Evolutionary conservation across 2,888 invertebrate genomes (phyloP), one percentile per base, ranked within the genome.

Genomic region (Pegoplata infirma): DNA sequence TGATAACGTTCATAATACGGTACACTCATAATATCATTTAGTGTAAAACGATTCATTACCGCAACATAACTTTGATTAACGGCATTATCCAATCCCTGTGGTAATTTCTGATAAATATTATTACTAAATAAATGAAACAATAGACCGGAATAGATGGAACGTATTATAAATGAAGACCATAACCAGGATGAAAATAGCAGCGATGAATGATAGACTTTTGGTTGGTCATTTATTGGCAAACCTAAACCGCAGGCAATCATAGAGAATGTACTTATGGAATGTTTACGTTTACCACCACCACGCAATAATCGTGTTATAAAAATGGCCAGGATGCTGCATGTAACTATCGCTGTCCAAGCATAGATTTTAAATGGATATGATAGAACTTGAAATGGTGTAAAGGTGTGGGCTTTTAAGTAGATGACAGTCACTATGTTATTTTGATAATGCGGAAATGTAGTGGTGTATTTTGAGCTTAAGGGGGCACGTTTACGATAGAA

Each of bases 61-160:
- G 61, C 47, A 16, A 7, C 3, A 28, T 47, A 75, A 10, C 25
- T 36, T 3, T 12, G 8, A 16, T 47, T 19, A 6, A 10, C 10
- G 1, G 61, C 55, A n/a, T 36, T 12, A 0, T 36, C 36, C 8
- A 68, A 1, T 10, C 36, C 67, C 25, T 76, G 68, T 0, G 85
- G 85, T 69, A 84, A 23, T 0, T 63, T 61, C 4, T 76, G 77
- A n/a, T 82, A 51, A 25, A 83, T 81, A 1, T 83, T 82, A 0
- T 83, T 84, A 2, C 84, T 81, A 44, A 86, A 85, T 5, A 86
- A 61, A 28, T 86, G 82, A 28, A 82, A 87, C 1, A 87, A 55
- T 5, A 84, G 73, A 2, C 85, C 84, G 56, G 86, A 86, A 53
- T 88, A 88, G 4, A 82, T 81, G n/a, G 82, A 82, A 6, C 87